Conservation (phyloP, 2,113 vertebrate species). For the Hepsetus odoe region DNA sequence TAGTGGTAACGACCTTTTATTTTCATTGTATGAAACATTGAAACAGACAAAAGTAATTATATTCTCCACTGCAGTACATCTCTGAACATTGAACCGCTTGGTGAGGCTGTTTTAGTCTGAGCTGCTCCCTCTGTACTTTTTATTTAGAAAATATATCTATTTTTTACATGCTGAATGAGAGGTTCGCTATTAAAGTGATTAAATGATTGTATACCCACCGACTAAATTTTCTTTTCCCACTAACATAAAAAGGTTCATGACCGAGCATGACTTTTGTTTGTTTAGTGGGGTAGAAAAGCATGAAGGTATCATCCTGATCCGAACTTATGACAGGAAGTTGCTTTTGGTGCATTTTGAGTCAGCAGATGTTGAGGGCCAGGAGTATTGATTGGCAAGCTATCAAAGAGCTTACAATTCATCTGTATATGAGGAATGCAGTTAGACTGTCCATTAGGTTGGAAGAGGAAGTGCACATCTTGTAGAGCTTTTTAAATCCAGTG, state of each 20-base stretch:
- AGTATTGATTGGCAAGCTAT: constrained; percentile 32
- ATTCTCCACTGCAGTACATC: too few relatives aligned
- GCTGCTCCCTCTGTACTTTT: too few relatives aligned
- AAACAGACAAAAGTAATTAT: too few relatives aligned
- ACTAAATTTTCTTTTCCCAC: neutral
- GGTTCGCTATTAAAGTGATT: neutral
- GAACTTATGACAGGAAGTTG: constrained; percentile 60
- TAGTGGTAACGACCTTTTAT: too few relatives aligned
- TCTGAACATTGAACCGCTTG: too few relatives aligned
- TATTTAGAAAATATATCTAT: too few relatives aligned
- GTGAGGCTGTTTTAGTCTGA: too few relatives aligned
- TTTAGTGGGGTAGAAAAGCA: constrained; percentile 54
- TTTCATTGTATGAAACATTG: too few relatives aligned
- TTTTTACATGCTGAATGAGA: neutral
- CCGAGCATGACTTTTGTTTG: constrained; percentile 56
- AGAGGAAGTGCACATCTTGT: neutral
- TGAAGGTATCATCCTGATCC: constrained; percentile 60
- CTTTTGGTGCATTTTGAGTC: constrained; percentile 55
- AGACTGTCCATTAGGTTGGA: constrained; percentile 31
- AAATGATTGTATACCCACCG: neutral
- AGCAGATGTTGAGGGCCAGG: constrained; percentile 9
- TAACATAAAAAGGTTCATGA: constrained; percentile 51
- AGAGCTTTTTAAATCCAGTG: neutral
- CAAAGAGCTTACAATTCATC: constrained; percentile 26
- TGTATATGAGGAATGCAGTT: constrained; percentile 20